A percentile compares a stretch with the other conserved stretches of the same genome.
Conservation (phyloP, 2,113 vertebrate species). For the Myotis brandtii region DNA sequence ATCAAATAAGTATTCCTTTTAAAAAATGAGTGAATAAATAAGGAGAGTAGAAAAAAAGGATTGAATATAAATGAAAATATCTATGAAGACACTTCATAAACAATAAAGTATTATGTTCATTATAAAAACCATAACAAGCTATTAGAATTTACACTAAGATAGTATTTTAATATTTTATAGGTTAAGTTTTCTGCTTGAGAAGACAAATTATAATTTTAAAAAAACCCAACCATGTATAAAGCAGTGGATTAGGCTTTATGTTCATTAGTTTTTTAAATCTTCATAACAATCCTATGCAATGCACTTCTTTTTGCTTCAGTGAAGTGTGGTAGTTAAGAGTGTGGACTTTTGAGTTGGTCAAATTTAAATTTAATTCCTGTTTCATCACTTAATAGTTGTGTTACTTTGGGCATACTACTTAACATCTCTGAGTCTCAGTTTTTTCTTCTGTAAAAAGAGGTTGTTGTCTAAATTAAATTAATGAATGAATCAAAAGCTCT, state of each 20-base stretch:
- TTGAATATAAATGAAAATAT: constrained; percentile 42
- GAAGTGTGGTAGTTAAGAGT: neutral
- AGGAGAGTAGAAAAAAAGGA: neutral
- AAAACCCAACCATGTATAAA: neutral
- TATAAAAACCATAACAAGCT: constrained; percentile 17
- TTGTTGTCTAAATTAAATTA: constrained; percentile 43
- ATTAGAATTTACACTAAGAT: constrained; percentile 46
- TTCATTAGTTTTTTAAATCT: constrained; percentile 39
- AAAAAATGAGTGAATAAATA: constrained; percentile 46
- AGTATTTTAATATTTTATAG: constrained; percentile 31
- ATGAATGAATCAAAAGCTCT: neutral
- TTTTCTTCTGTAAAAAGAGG: constrained; percentile 45
- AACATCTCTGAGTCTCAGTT: neutral
- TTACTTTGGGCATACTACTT: neutral
- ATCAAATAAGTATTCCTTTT: constrained; percentile 52
- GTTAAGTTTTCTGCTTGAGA: constrained; percentile 45
- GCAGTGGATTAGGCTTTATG: constrained; percentile 5
- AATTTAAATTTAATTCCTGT: constrained; percentile 40
- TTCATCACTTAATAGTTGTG: constrained; percentile 10
- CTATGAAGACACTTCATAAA: constrained; percentile 34
- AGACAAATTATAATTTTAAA: constrained; percentile 27
- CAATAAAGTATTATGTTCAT: constrained; percentile 13
- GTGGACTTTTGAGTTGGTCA: constrained; percentile 33
- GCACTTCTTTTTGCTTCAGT: neutral
- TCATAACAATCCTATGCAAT: neutral